Evolutionary conservation across 2,888 invertebrate genomes (phyloP), one percentile per base, ranked within the genome.

Genomic region (Mycalesis mineus): DNA sequence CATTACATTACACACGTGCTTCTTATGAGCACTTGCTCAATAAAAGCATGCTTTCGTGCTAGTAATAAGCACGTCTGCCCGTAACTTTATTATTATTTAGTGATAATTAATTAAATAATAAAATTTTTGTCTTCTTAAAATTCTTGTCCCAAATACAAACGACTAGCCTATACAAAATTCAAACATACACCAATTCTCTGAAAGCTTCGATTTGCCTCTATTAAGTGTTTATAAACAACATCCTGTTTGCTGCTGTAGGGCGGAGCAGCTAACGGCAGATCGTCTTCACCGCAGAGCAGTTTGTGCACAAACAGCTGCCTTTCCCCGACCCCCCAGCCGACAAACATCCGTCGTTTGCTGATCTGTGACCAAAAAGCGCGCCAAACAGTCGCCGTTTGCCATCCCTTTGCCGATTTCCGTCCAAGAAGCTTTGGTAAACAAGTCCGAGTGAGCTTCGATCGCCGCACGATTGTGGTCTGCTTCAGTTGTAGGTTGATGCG

Each of bases 311-410:
- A 40, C 40, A 51, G 33, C 11, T 11, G 17, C 17, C 17, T 4
- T 44, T 42, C 7, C 9, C 28, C 44, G n/a, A 11, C 11, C 9
- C 28, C 29, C 31, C 51, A 41, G 51, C 51, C 6, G 39, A 22
- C 50, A 50, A 50, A 50, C 29, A 40, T 40, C 22, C 17, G 49
- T 29, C 51, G 51, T 40, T 41, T 40, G 41, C 51, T 31, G 40
- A 51, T 51, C 40, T 14, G 29, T 15, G 29, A 15, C 51, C 14
- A 40, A 51, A 31, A 14, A 51, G 40, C 40, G 39, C 28, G 29
- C 29, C 40, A 51, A 51, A 51, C 31, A 51, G 15, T 14, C 50
- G 39, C 28, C 22, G 31, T 50, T 37, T 39, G 36, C 50, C 28
- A 50, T 39, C 11, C 39, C 50, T 39, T 49, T 49, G 37, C 37